Evolutionary conservation across 2,797 vertebrate species (phyloP).

Genomic region (Eulemur mongoz): DNA sequence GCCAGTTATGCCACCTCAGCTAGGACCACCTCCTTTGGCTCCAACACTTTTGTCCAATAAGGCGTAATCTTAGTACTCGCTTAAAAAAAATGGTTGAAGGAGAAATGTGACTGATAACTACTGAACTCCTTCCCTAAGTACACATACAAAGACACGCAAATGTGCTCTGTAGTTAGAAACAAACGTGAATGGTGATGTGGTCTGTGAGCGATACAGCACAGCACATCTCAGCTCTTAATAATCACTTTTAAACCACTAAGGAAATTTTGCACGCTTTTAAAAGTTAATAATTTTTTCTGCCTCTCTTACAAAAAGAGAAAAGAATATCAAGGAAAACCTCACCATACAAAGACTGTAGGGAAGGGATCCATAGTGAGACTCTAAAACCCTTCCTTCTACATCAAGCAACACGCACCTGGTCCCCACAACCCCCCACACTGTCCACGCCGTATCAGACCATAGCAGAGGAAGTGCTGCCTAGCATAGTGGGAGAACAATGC

Average conservation of each 20-base stretch:
- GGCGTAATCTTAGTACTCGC: not conserved
- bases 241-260: not conserved
- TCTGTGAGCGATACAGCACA: not conserved
- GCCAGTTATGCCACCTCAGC: not conserved
- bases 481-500: not conserved
- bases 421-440: not conserved
- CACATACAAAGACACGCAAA: not conserved
- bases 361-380: not conserved
- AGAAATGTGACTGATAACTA: conserved; percentile 35
- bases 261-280: not conserved
- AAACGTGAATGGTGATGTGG: not conserved
- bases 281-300: conserved; percentile 34
- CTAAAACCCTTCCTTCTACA: not conserved
- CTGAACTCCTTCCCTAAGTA: not conserved
- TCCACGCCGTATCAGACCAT: accelerated
- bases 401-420: not conserved
- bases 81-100: not conserved
- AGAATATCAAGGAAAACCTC: not conserved
- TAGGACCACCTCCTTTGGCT: not conserved
- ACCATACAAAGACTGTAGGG: not conserved
- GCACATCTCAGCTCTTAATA: not conserved
- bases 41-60: not conserved
- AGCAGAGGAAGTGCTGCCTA: not conserved
- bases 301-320: conserved; percentile 14
- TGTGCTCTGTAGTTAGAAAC: not conserved